Evolutionary conservation across 92 coral and sea anemone genomes (phyloP).

Genomic region (Pocillopora grandis): DNA sequence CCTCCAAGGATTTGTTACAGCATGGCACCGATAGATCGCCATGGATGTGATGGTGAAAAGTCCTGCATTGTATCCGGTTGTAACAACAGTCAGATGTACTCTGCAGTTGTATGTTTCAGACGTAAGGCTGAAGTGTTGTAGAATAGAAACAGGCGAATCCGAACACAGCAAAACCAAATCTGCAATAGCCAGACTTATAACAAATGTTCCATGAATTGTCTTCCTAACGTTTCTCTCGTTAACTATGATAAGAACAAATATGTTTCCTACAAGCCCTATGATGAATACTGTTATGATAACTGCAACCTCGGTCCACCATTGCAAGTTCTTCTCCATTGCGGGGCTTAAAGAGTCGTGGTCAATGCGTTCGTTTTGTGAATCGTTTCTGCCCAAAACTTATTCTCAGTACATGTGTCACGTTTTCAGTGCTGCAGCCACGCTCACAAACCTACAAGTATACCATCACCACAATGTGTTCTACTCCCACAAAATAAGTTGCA

Average conservation of each 20-base stretch:
- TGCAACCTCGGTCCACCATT: neutral
- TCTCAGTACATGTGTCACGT: too few relatives aligned
- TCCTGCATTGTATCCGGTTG: conserved; percentile 56
- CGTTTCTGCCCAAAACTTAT: too few relatives aligned
- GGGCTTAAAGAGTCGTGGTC: too few relatives aligned
- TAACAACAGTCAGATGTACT: conserved; percentile 39
- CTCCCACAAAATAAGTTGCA: too few relatives aligned
- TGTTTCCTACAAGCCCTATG: conserved; percentile 55
- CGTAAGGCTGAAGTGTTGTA: neutral
- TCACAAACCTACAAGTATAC: too few relatives aligned
- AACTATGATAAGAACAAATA: conserved; percentile 40
- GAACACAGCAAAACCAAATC: conserved; percentile 48
- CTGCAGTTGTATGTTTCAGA: conserved; percentile 37
- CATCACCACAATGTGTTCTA: too few relatives aligned
- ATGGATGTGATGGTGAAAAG: conserved; percentile 64
- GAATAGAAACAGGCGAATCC: conserved; percentile 32
- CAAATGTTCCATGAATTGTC: conserved; percentile 58
- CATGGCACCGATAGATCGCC: conserved; percentile 62
- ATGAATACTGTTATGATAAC: conserved; percentile 25
- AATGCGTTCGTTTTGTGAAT: too few relatives aligned
- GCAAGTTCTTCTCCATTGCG: neutral
- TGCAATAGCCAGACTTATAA: conserved; percentile 54
- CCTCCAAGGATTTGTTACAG: conserved; percentile 62
- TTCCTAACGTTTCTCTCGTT: conserved; percentile 25
- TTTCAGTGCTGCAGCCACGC: too few relatives aligned